These are phyloP conservation scores for Xylophagus ater DNA, from an alignment of 2,888 invertebrate species.

Conservation along the genomic window DNA sequence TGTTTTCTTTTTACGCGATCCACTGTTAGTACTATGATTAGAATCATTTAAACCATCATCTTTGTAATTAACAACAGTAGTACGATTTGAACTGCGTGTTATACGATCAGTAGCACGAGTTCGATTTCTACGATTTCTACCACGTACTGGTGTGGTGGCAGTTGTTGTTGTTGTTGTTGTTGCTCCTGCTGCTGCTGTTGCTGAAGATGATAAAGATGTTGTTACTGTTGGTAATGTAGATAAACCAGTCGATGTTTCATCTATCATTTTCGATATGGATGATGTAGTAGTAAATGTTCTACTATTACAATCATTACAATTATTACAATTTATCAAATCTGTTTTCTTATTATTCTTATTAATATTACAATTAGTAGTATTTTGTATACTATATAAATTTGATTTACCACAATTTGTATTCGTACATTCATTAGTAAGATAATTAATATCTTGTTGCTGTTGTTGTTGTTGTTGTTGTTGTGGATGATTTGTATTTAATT, in stretches of 20 bases:
- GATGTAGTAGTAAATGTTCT: background rate
- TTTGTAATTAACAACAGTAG: conserved; percentile 14
- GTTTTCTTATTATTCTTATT: too few species aligned
- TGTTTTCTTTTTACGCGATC: conserved; percentile 4
- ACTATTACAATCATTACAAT: too few species aligned
- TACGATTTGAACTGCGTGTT: conserved; percentile 15
- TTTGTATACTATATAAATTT: background rate
- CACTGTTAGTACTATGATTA: background rate
- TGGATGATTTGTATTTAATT: conserved; percentile 6
- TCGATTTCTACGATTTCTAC: conserved; percentile 3
- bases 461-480: background rate
- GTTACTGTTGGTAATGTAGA: background rate
- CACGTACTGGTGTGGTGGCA: background rate
- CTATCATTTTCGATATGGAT: background rate
- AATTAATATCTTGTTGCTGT: background rate
- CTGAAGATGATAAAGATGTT: background rate
- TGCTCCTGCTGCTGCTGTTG: background rate
- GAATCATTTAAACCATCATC: conserved; percentile 9
- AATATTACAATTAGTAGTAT: background rate
- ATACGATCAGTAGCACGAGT: conserved; percentile 14
- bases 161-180: conserved; percentile 2
- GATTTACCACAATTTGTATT: background rate
- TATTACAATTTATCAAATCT: too few species aligned
- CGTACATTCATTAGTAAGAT: too few species aligned
- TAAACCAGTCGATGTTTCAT: background rate